These are phyloP conservation scores for Nomada lathburiana DNA, from an alignment of 2,888 invertebrate genomes.

Conservation along the genomic window DNA sequence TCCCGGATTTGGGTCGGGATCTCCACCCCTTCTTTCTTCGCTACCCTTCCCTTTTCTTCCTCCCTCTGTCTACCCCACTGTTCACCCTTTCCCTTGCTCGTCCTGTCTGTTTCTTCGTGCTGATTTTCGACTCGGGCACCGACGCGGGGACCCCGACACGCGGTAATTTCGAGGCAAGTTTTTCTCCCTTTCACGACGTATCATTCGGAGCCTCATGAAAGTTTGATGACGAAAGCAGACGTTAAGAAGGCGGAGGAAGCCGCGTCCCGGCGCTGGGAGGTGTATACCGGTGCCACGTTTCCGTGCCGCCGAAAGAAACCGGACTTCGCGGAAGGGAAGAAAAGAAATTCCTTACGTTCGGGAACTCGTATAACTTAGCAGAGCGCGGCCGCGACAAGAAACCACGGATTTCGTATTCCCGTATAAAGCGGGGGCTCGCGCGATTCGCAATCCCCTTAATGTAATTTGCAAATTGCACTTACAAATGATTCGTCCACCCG, in stretches of 20 bases:
- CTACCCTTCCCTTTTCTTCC: constrained; percentile 40
- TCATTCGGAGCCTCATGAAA: constrained; percentile 79
- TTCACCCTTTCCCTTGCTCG: constrained; percentile 34
- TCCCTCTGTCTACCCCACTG: constrained; percentile 8
- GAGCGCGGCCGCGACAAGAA: constrained; percentile 50
- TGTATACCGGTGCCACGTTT: constrained; percentile 67
- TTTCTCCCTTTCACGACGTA: constrained; percentile 66
- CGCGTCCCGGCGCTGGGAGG: constrained; percentile 54
- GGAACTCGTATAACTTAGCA: constrained; percentile 66
- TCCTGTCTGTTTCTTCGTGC: constrained; percentile 46
- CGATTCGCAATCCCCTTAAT: constrained; percentile 21
- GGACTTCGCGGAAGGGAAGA: constrained; percentile 38
- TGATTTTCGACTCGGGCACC: constrained; percentile 57
- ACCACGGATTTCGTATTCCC: constrained; percentile 47
- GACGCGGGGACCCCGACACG: constrained; percentile 44
- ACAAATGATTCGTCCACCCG: constrained; percentile 42
- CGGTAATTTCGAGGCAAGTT: constrained; percentile 72
- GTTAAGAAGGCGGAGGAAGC: constrained; percentile 66
- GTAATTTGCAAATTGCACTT: constrained; percentile 47
- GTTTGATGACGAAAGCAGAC: constrained; percentile 77
- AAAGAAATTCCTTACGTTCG: constrained; percentile 53
- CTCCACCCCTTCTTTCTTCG: constrained; percentile 61
- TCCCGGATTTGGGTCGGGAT: constrained; percentile 82
- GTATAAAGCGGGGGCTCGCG: constrained; percentile 43
- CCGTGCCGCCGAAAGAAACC: constrained; percentile 55